Evolutionary conservation across 2,888 invertebrate genomes (phyloP), one percentile per base, ranked within the genome.

Genomic region (Stenoptilia bipunctidactyla): DNA sequence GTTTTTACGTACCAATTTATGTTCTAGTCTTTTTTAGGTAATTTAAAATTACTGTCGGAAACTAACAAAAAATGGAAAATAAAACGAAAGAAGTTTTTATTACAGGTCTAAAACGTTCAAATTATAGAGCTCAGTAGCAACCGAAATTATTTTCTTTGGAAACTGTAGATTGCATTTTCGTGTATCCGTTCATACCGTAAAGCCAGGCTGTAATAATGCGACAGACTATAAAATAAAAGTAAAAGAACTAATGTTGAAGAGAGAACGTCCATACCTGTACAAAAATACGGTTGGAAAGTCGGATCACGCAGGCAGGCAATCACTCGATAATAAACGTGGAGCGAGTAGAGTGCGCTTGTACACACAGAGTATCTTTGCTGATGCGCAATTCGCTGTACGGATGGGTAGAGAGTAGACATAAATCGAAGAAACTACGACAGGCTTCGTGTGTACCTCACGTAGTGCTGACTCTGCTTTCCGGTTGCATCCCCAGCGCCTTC

Each of bases 291-390:
- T 77, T 79, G 65, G 69, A 51, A 52, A 82, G 70, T 79, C 80
- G 54, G 67, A 71, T 77, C 82, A 82, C 80, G 80, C 69, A 70
- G 72, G 56, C 58, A 62, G 67, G 74, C 79, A 80, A 82, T 80
- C 79, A 77, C 73, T 79, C 67, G 72, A 80, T 74, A 76, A 67
- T 79, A 77, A 76, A 79, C 70, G 77, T 70, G 63, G 61, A 72
- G 66, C 66, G 67, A 66, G 67, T 61, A 56, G 64, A 66, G 67
- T 60, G 58, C 60, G 65, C 9, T 12, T 20, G 20, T 20, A 20
- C 20, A 20, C n/a, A n/a, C 20, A 20, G 20, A 20, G 8, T 20
- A 20, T 5, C 20, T 20, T 20, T 20, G 20, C 20, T 20, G 4
- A 8, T 20, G 4, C 20, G 20, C 8, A 20, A 20, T 8, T 20